A percentile compares a stretch with the other conserved stretches of the same genome.
Conservation (phyloP, 1,140 invertebrate species). For the Globodera ellingtonae region DNA sequence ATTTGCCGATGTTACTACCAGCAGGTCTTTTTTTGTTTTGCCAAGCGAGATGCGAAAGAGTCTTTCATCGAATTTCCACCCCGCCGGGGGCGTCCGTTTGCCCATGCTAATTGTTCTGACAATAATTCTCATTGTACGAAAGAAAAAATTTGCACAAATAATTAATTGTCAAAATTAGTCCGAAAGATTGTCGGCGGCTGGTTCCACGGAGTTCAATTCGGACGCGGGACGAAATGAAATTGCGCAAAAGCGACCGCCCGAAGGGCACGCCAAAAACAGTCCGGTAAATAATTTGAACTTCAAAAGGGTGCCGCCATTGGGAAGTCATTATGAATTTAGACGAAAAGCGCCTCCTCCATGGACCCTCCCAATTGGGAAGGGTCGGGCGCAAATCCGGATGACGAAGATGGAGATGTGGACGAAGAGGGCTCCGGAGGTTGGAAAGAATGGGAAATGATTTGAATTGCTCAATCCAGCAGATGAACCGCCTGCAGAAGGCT, state of each 20-base stretch:
- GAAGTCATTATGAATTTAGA: not conserved
- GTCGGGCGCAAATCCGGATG: conserved; percentile 7
- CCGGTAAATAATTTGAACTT: not conserved
- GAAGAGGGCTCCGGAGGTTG: conserved; percentile 9
- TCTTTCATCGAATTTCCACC: not conserved
- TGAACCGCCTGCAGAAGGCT: not conserved
- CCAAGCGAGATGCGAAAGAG: not conserved
- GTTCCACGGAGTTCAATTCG: not conserved
- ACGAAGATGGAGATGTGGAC: conserved; percentile 12
- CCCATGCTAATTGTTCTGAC: not conserved
- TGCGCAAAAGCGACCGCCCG: not conserved
- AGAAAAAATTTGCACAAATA: not conserved
- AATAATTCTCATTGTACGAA: not conserved
- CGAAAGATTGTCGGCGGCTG: not conserved
- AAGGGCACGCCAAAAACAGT: not conserved
- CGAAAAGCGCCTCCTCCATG: not conserved
- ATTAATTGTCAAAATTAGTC: not conserved
- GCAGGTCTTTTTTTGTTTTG: not conserved
- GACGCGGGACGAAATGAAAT: not conserved
- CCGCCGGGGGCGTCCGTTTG: not conserved
- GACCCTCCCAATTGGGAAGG: not conserved
- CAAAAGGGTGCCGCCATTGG: not conserved
- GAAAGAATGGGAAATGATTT: not conserved
- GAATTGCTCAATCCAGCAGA: not conserved
- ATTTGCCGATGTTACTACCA: not conserved